A percentile compares a stretch with the other conserved stretches of the same genome.
Evolutionary conservation across 2,797 vertebrate species (phyloP).

Genomic region (Coluber constrictor): DNA sequence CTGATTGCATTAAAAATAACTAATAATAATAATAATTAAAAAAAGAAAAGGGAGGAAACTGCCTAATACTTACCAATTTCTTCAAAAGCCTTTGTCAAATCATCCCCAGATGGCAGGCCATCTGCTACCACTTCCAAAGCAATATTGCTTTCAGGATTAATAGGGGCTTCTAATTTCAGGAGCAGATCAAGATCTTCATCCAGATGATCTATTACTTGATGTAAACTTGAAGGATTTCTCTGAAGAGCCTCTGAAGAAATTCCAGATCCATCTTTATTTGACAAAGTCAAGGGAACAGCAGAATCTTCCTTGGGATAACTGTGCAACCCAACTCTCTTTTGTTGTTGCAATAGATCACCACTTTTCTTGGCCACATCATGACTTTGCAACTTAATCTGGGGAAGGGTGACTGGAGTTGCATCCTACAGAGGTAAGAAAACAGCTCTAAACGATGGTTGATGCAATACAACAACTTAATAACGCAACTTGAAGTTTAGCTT

Average conservation of each 20-base stretch:
- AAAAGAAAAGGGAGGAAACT: neutral
- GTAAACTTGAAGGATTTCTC: neutral
- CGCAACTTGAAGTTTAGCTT: neutral
- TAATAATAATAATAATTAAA: neutral
- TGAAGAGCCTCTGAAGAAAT: slow-evolving; percentile 17
- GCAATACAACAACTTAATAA: neutral
- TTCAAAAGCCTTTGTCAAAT: slow-evolving; percentile 37
- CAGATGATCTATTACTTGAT: slow-evolving; percentile 60
- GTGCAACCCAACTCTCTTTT: neutral
- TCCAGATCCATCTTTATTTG: slow-evolving; percentile 33
- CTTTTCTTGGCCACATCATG: slow-evolving; percentile 60
- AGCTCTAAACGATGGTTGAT: neutral
- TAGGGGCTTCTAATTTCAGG: slow-evolving; percentile 78
- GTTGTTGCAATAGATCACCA: slow-evolving; percentile 58
- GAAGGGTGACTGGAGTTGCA: slow-evolving; percentile 79
- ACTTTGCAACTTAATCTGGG: slow-evolving; percentile 67
- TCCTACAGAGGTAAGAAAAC: slow-evolving; percentile 65
- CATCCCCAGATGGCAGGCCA: slow-evolving; percentile 31
- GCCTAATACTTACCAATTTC: slow-evolving; percentile 55
- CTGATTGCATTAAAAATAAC: neutral
- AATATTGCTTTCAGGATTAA: slow-evolving; percentile 26
- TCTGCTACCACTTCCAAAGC: slow-evolving; percentile 5
- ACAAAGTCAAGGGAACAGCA: slow-evolving; percentile 1
- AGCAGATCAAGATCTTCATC: slow-evolving; percentile 88
- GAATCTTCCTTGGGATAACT: slow-evolving; percentile 20